Percentiles rank a stretch among this genome's conserved stretches.
phyloP scores from a whole-genome alignment of 1,140 invertebrate genomes.

The Linepithema humile region DNA sequence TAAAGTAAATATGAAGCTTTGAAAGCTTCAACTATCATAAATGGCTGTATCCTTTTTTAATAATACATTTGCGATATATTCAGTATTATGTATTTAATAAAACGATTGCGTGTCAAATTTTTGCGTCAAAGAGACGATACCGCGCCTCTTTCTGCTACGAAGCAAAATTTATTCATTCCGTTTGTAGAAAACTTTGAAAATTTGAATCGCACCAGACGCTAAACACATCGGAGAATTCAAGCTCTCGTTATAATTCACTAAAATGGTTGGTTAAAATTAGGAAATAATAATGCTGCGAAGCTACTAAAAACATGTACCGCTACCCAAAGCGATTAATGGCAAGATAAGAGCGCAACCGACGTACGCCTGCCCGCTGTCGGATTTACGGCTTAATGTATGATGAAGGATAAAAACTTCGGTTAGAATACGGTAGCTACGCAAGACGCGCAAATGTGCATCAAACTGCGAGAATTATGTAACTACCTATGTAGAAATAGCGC shows the following conservation, averaged over 20 bases:
- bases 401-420: slow-evolving; percentile 46
- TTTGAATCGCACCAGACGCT: no score
- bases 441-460: slow-evolving; percentile 51
- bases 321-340: slow-evolving; percentile 20
- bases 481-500: slow-evolving; percentile 57
- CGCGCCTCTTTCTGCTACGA: not conserved
- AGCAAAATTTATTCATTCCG: not conserved
- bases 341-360: slow-evolving; percentile 39
- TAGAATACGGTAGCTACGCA: slow-evolving; percentile 1
- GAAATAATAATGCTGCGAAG: slow-evolving; percentile 43
- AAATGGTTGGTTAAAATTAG: slow-evolving; percentile 2
- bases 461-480: slow-evolving; percentile 54
- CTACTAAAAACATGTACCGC: not conserved
- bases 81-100: not conserved
- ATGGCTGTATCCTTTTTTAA: not conserved
- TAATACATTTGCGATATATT: not conserved
- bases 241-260: slow-evolving; percentile 11
- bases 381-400: slow-evolving; percentile 43
- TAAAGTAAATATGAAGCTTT: not conserved
- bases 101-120: not conserved
- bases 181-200: not conserved
- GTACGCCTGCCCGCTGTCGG: slow-evolving; percentile 9
- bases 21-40: not conserved
- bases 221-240: no score
- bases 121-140: not conserved